A percentile compares a stretch with the other conserved stretches of the same genome.
Evolutionary conservation across 2,113 vertebrate species (phyloP).

Genomic region (Kobus ellipsiprymnus): DNA sequence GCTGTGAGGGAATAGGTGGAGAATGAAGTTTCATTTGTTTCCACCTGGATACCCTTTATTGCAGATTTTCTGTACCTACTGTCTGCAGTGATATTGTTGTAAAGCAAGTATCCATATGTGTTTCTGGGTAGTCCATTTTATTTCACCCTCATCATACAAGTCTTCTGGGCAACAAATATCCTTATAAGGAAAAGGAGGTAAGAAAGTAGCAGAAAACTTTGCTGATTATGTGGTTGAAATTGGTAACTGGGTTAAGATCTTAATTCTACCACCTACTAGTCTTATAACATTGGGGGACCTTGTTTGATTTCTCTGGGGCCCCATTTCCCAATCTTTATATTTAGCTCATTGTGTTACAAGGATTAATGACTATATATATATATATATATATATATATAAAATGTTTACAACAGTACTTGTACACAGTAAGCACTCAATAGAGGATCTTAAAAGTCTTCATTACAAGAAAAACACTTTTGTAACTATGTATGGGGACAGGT

Average conservation of each 20-base stretch:
- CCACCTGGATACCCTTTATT: neutral
- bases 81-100: neutral
- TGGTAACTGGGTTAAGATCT: neutral
- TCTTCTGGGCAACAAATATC: neutral
- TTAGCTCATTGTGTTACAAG: neutral
- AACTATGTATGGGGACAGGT: neutral
- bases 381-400: neutral
- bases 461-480: neutral
- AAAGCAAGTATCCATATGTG: neutral
- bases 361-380: neutral
- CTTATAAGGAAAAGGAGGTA: neutral
- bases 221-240: neutral
- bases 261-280: neutral
- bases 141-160: neutral
- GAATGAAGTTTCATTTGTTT: neutral
- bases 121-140: neutral
- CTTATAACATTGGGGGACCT: neutral
- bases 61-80: neutral
- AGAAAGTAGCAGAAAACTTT: neutral
- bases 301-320: neutral
- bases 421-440: neutral
- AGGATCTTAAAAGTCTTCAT: neutral
- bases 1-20: neutral
- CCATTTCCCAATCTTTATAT: neutral
- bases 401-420: neutral